These are phyloP conservation scores for Protobothrops flavoviridis DNA, from an alignment of 2,113 vertebrate species.

Conservation along the genomic window DNA sequence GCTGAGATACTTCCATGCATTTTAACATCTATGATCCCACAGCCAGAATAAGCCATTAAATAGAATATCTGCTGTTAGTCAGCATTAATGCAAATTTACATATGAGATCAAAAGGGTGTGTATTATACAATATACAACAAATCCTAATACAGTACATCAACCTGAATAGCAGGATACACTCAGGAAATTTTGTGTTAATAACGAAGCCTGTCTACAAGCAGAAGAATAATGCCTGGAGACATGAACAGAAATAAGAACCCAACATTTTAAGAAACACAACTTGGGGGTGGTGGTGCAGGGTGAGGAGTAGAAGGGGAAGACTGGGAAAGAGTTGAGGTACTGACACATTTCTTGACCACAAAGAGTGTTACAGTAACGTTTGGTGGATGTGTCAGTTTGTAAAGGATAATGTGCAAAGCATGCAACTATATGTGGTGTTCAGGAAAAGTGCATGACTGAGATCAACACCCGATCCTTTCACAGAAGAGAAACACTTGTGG, in stretches of 20 bases:
- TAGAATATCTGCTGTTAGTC: conserved; percentile 89
- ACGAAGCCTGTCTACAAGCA: conserved; percentile 74
- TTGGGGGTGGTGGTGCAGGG: not conserved
- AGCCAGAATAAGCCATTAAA: conserved; percentile 94
- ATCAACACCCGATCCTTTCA: conserved; percentile 40
- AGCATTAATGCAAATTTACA: conserved; percentile 96
- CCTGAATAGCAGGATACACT: conserved; percentile 80
- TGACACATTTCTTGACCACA: conserved; percentile 63
- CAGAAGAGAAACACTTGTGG: conserved; percentile 38
- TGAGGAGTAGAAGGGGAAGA: not conserved
- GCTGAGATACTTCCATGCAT: conserved; percentile 91
- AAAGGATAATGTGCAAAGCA: conserved; percentile 53
- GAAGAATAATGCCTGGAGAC: conserved; percentile 77
- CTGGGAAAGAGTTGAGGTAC: conserved; percentile 46
- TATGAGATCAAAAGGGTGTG: conserved; percentile 87
- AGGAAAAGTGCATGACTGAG: conserved; percentile 33
- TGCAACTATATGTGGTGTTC: conserved; percentile 52
- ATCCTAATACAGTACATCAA: conserved; percentile 79
- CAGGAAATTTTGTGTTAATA: conserved; percentile 68
- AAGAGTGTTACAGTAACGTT: conserved; percentile 51
- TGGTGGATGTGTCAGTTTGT: conserved; percentile 48
- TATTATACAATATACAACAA: conserved; percentile 90
- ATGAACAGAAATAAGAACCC: conserved; percentile 61
- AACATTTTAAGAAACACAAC: conserved; percentile 65
- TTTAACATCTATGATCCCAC: conserved; percentile 91